Conservation (phyloP, 2,797 vertebrate species). For the Ataeniobius toweri region DNA sequence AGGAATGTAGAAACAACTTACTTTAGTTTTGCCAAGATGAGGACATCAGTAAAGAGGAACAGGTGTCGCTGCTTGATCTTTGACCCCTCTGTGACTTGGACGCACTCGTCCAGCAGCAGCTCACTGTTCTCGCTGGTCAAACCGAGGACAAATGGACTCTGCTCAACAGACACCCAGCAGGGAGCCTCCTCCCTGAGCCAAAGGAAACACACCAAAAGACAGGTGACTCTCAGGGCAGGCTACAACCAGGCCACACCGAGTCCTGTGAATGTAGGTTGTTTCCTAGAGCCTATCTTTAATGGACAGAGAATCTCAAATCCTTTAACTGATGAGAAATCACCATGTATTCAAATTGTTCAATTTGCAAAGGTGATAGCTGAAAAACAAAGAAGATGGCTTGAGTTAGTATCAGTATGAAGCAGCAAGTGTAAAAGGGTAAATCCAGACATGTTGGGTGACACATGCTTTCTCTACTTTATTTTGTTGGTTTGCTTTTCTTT, state of each 20-base stretch:
- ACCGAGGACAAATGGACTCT: constrained; percentile 80
- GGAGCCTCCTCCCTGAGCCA: constrained; percentile 73
- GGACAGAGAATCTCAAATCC: not conserved
- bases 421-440: not conserved
- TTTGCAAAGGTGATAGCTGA: not conserved
- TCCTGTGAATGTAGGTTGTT: not conserved
- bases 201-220: constrained; percentile 10
- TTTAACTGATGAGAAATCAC: constrained; percentile 2
- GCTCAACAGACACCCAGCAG: constrained; percentile 67
- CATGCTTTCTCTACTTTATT: not conserved
- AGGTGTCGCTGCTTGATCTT: constrained; percentile 76
- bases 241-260: not conserved
- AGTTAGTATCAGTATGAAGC: constrained; percentile 2
- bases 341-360: not conserved
- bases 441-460: not conserved
- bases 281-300: not conserved
- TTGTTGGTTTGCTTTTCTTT: not conserved
- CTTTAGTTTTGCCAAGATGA: constrained; percentile 81
- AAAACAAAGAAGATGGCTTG: not conserved
- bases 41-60: constrained; percentile 78
- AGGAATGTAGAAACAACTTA: constrained; percentile 38
- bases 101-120: constrained; percentile 73
- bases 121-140: constrained; percentile 71
- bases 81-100: constrained; percentile 72
- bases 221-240: constrained; percentile 2